Base-by-base conservation (phyloP, 2,113 vertebrate species). In the Garra rufa region DNA sequence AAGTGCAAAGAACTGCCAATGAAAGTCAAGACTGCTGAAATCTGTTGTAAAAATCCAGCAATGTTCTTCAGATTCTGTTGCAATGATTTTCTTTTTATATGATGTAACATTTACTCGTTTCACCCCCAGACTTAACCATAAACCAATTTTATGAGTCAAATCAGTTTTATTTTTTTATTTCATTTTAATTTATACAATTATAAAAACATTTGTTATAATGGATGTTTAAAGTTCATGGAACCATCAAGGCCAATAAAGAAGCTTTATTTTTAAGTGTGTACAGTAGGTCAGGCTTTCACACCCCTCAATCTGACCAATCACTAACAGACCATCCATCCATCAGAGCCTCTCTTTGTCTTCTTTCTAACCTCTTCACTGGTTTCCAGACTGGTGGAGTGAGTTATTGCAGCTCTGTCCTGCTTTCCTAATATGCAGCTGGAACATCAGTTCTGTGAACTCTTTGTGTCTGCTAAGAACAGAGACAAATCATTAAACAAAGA, bases 291-390 rank as follows among this genome's bases (percentile, higher is more conserved):
- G 19, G 10, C 21, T 6, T 55, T 55, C n/a, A 73, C 69, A 73
- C 69, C 69, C 69, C 38, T 73, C 24, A 21, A 46, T 73, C 21
- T 14, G 41, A 73, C 19, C 69, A 73, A 46, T 73, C 69, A 24
- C 11, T 38, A 15, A 13, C 34, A 69, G 65, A 52, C 50, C 38
- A 44, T 34, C 63, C 34, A 63, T 70, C 24, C 24, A 46, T 24
- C 15, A 19, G 17, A 61, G 17, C 30, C 19, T 70, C 52, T 74
- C 73, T 43, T 17, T n/a, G 9, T 76, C 41, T 50, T 57, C 75
- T 24, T 9, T 78, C n/a, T 67, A 19, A 85, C 30, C 78, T 76
- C 59, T 85, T 52, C 71, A 48, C 71, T 76, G 57, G 19, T 85
- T 76, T 85, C 75, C 38, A 85, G 46, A 6, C 19, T 24, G 21